A percentile compares a stretch with the other conserved stretches of the same genome.
These are phyloP conservation scores for Triops cancriformis DNA, from an alignment of 1,140 invertebrate species.

Conservation along the genomic window DNA sequence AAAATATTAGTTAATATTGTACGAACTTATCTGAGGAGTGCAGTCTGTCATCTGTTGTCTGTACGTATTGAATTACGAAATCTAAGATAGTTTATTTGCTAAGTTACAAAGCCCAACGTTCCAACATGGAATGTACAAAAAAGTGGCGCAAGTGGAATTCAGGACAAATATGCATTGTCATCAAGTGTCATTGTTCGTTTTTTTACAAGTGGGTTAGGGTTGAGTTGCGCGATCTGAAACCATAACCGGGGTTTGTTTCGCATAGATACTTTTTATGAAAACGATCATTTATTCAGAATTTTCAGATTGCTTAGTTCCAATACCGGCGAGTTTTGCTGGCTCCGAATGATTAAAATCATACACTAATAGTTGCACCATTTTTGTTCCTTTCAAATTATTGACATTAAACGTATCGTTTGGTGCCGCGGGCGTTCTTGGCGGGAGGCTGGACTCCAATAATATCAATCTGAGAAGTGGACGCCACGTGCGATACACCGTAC, in stretches of 20 bases:
- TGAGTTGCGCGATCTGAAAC: neutral
- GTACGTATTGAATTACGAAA: neutral
- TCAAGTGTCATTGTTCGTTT: neutral
- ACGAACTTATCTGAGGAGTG: too few relatives aligned
- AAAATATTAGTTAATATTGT: too few relatives aligned
- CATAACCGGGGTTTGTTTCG: neutral
- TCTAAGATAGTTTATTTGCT: constrained; percentile 7
- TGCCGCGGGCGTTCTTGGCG: neutral
- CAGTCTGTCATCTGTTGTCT: too few relatives aligned
- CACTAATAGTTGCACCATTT: neutral
- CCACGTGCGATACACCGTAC: neutral
- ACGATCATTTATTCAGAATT: neutral
- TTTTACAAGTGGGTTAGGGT: neutral
- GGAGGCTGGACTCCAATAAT: neutral
- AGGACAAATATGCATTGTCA: neutral
- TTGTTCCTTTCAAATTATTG: neutral
- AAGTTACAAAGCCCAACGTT: constrained; percentile 10
- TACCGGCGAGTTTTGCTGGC: neutral
- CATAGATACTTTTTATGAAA: neutral
- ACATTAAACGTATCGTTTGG: constrained; percentile 1
- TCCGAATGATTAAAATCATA: neutral
- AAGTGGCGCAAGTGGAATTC: neutral
- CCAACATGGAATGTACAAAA: neutral
- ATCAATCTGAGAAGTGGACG: neutral
- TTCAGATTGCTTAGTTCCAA: neutral